Evolutionary conservation across 2,888 invertebrate species (phyloP).

Genomic region (Rotaria magnacalcarata): DNA sequence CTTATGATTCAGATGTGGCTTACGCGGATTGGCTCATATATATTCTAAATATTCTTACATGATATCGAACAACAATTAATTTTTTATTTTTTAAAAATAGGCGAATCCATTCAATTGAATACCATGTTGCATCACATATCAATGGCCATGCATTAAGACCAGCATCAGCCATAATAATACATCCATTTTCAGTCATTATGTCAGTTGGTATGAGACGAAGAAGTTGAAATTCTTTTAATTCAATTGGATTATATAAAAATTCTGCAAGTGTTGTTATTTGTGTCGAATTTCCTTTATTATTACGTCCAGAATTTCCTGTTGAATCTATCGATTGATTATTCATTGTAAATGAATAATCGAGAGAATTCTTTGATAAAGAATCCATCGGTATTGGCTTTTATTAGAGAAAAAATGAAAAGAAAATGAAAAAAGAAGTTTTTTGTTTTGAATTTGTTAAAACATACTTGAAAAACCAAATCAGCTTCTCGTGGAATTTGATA

Average conservation of each 20-base stretch:
- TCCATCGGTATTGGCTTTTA: constrained; percentile 2
- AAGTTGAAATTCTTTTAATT: constrained; percentile 53
- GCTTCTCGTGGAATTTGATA: constrained; percentile 44
- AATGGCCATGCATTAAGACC: constrained; percentile 57
- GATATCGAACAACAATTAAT: constrained; percentile 54
- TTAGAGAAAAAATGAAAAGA: neutral
- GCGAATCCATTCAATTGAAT: constrained; percentile 55
- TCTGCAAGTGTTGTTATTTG: constrained; percentile 39
- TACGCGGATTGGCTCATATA: too few species aligned
- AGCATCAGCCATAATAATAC: constrained; percentile 56
- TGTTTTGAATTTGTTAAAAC: neutral
- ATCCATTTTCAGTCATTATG: constrained; percentile 57
- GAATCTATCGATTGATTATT: constrained; percentile 1
- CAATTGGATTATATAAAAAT: constrained; percentile 50
- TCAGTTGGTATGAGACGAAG: constrained; percentile 53
- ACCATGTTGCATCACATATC: constrained; percentile 56
- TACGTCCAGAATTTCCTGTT: neutral
- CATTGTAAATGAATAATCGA: neutral
- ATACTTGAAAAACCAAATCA: constrained; percentile 43
- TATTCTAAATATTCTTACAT: constrained; percentile 50
- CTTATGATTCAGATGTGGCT: too few species aligned
- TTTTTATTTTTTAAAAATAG: constrained; percentile 51
- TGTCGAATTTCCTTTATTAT: neutral
- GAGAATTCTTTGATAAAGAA: neutral
- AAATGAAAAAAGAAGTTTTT: too few species aligned